Evolutionary conservation across 2,888 invertebrate genomes (phyloP).

Genomic region (Orthosia cruda): DNA sequence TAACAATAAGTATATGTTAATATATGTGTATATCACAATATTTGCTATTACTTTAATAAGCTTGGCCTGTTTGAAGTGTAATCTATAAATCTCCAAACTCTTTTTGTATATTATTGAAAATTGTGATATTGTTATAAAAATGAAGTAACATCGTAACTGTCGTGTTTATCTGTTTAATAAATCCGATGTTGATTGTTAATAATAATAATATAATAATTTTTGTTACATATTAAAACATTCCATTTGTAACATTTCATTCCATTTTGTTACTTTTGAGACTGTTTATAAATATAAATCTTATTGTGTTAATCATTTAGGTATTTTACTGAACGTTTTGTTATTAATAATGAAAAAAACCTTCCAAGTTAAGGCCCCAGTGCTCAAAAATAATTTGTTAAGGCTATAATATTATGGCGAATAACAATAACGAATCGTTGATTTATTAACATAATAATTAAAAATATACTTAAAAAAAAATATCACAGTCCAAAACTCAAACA

Average conservation of each 20-base stretch:
- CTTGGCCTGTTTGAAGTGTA: constrained; percentile 90
- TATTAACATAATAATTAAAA: constrained; percentile 73
- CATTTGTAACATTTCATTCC: constrained; percentile 62
- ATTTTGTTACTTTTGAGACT: constrained; percentile 66
- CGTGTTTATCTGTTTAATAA: constrained; percentile 82
- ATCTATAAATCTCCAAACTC: constrained; percentile 87
- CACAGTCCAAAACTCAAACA: constrained; percentile 84
- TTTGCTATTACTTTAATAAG: constrained; percentile 88
- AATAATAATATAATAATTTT: constrained; percentile 57
- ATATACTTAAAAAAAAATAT: constrained; percentile 72
- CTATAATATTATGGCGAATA: constrained; percentile 76
- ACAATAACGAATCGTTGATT: constrained; percentile 81
- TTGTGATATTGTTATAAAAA: constrained; percentile 91
- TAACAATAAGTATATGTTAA: constrained; percentile 80
- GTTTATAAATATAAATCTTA: constrained; percentile 61
- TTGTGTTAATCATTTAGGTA: constrained; percentile 52
- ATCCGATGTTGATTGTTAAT: constrained; percentile 80
- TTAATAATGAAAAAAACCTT: constrained; percentile 58
- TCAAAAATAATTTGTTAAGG: constrained; percentile 89
- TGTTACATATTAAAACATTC: constrained; percentile 47
- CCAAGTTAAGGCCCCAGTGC: constrained; percentile 82
- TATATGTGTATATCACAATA: constrained; percentile 83
- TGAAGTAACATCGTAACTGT: constrained; percentile 83
- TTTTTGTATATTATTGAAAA: constrained; percentile 91
- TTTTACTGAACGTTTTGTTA: constrained; percentile 40